Base-by-base conservation (phyloP, 2,113 vertebrate species). In the Pteruthius melanotis region DNA sequence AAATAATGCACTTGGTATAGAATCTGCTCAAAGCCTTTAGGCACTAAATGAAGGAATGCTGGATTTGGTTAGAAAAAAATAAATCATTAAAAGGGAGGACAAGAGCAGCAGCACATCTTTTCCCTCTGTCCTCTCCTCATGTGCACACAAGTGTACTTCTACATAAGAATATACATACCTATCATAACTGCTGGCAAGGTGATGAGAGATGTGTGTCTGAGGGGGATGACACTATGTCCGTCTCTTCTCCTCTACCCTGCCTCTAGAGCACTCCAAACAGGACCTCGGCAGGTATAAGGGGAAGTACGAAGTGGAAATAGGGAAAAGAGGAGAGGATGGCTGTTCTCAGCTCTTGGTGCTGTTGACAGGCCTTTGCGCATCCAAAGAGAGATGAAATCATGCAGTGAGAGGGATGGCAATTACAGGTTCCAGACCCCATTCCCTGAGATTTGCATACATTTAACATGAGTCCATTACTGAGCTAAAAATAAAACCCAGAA, bases 211-310 rank as follows among this genome's bases (percentile, higher is more conserved):
- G 1, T 2, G 1, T 7, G 28, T 66, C 42, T 78, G 52, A 80
- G 40, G 5, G 13, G 8, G 3, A 23, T 65, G 17, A 59, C 13
- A 14, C 23, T 37, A 40, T 6, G 19, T 6, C 7, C 15, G 11
- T 16, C 65, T 57, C 24, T 42, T 37, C 37, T 85, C 11, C 9
- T 50, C 20, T 60, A 22, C 40, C 7, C 23, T 66, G 30, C 12
- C 13, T 59, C 42, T 61, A 63, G 54, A 86, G 15, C 15, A 53
- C 13, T 44, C 13, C 47, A 64, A 40, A 9, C 3, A 60, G 17
- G 3, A 78, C n/a, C 9, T 59, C 0, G 0, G 10, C 26, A 83
- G 37, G 2, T 64, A 11, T 21, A 35, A 44, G 1, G 9, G 5
- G 33, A n/a, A 81, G 9, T 17, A 21, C 1, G 6, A 11, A 64